A percentile compares a stretch with the other conserved stretches of the same genome.
Evolutionary conservation across 1,140 invertebrate genomes (phyloP).

Genomic region (Calosoma granatense): DNA sequence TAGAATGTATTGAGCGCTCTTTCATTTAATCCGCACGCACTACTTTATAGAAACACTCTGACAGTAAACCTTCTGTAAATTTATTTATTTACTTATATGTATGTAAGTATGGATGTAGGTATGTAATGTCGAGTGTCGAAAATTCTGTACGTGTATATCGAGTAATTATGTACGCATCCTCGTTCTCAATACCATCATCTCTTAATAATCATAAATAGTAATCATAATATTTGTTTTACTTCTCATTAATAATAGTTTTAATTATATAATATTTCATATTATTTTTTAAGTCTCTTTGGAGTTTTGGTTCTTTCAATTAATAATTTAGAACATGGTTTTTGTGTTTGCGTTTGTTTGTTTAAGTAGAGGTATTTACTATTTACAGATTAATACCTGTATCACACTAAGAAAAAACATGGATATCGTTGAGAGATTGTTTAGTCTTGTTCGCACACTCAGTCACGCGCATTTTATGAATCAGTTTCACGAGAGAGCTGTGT

Average conservation of each 20-base stretch:
- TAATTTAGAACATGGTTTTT: slow-evolving; percentile 32
- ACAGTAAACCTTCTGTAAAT: slow-evolving; percentile 3
- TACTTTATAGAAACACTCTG: slow-evolving; percentile 4
- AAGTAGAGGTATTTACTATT: background rate
- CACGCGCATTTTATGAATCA: too few relatives aligned
- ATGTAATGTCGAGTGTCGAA: background rate
- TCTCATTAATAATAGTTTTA: background rate
- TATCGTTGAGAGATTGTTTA: slow-evolving; percentile 8
- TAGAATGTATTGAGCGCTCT: slow-evolving; percentile 6
- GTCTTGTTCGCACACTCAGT: background rate
- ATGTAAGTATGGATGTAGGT: background rate
- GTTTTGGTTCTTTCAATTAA: slow-evolving; percentile 26
- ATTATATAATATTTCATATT: background rate
- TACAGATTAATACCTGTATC: background rate
- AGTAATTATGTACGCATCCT: too few relatives aligned
- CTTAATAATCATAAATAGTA: too few relatives aligned
- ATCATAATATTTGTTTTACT: background rate
- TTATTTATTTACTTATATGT: too few relatives aligned
- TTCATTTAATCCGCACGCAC: slow-evolving; percentile 3
- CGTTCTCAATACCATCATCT: too few relatives aligned
- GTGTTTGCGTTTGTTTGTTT: background rate
- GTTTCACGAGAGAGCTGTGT: background rate
- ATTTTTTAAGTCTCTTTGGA: slow-evolving; percentile 19
- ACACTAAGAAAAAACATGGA: slow-evolving; percentile 1
- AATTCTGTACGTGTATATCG: background rate